Evolutionary conservation across 2,113 vertebrate genomes (phyloP).

Genomic region (Odontophorus gujanensis): DNA sequence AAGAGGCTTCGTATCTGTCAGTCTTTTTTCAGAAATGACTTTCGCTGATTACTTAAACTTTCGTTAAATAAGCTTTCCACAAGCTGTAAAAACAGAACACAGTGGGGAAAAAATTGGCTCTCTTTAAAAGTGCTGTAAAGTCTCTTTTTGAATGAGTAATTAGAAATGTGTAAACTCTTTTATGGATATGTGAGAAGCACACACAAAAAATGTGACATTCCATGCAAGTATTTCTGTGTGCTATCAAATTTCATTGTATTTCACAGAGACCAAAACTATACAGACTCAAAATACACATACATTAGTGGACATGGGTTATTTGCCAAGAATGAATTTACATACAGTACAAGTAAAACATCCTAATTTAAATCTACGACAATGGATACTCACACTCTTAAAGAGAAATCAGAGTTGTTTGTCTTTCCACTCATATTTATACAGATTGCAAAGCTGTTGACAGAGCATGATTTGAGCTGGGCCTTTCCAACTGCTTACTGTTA

Average conservation of each 20-base stretch:
- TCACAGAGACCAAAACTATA: slow-evolving; percentile 47
- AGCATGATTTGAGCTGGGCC: slow-evolving; percentile 47
- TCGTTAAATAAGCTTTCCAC: slow-evolving; percentile 73
- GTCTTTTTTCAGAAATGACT: slow-evolving; percentile 70
- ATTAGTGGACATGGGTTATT: slow-evolving; percentile 67
- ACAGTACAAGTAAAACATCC: slow-evolving; percentile 57
- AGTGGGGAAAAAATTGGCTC: slow-evolving; percentile 68
- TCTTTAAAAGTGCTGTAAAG: slow-evolving; percentile 72
- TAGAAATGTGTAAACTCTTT: slow-evolving; percentile 75
- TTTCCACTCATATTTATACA: slow-evolving; percentile 56
- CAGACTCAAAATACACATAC: slow-evolving; percentile 71
- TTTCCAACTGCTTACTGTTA: slow-evolving; percentile 48
- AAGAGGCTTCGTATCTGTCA: slow-evolving; percentile 72
- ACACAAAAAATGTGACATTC: slow-evolving; percentile 59
- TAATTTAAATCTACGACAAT: slow-evolving; percentile 57
- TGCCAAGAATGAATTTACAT: slow-evolving; percentile 68
- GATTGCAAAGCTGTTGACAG: slow-evolving; percentile 70
- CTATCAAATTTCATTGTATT: slow-evolving; percentile 73
- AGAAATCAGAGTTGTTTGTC: slow-evolving; percentile 70
- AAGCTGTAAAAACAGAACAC: slow-evolving; percentile 75
- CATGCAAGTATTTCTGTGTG: slow-evolving; percentile 61
- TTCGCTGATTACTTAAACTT: slow-evolving; percentile 73
- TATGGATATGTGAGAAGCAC: slow-evolving; percentile 73
- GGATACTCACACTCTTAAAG: slow-evolving; percentile 61
- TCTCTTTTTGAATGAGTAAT: slow-evolving; percentile 75